Evolutionary conservation across 2,888 invertebrate genomes (phyloP).

Genomic region (Dromius quadrimaculatus): DNA sequence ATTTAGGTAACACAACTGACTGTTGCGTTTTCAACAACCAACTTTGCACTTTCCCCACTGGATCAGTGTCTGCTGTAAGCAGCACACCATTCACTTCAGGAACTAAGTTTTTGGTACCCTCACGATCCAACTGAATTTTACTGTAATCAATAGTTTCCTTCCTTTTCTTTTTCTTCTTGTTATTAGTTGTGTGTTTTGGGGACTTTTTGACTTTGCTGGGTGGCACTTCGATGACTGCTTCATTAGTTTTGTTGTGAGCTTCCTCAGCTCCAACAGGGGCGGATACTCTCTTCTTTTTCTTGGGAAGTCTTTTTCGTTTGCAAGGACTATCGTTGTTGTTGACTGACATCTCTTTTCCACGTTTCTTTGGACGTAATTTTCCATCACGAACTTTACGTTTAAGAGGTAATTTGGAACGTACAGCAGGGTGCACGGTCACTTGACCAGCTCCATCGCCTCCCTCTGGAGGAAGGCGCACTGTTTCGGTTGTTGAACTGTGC

Average conservation of each 20-base stretch:
- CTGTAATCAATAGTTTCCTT: conserved; percentile 86
- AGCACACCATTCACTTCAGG: conserved; percentile 65
- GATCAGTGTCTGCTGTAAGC: conserved; percentile 67
- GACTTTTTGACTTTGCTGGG: conserved; percentile 66
- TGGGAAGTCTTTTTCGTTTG: conserved; percentile 62
- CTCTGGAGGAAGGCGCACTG: conserved; percentile 81
- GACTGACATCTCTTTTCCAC: conserved; percentile 55
- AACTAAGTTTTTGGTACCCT: conserved; percentile 68
- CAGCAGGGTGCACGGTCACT: conserved; percentile 86
- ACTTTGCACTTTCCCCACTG: conserved; percentile 85
- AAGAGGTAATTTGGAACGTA: conserved; percentile 87
- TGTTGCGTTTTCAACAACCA: conserved; percentile 84
- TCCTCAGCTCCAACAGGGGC: conserved; percentile 70
- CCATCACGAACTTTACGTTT: conserved; percentile 83
- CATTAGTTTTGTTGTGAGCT: conserved; percentile 70
- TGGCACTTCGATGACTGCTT: conserved; percentile 63
- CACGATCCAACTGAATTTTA: conserved; percentile 73
- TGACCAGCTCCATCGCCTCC: conserved; percentile 78
- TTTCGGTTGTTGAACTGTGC: conserved; percentile 90
- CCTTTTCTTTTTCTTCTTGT: conserved; percentile 72
- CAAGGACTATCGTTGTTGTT: conserved; percentile 63
- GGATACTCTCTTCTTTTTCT: conserved; percentile 66
- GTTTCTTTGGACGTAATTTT: conserved; percentile 62
- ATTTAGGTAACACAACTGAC: conserved; percentile 77
- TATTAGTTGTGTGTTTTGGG: conserved; percentile 64